Percentiles rank a stretch among this genome's conserved stretches.
phyloP scores from a whole-genome alignment of 2,888 invertebrate genomes.

The Aleiodes testaceus region DNA sequence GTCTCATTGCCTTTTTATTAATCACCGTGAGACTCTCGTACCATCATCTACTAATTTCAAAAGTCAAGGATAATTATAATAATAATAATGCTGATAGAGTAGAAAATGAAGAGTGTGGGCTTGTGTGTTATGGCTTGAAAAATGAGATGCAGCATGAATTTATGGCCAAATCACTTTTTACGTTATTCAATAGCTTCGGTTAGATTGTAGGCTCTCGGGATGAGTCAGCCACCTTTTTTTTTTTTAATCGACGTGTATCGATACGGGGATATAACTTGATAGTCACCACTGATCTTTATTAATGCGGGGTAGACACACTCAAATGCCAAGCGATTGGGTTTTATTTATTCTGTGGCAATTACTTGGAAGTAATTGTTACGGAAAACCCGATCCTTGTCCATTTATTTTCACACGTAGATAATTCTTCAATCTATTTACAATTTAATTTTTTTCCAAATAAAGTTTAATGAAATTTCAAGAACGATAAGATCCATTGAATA shows the following conservation, averaged over 20 bases:
- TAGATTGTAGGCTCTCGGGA: too few species aligned
- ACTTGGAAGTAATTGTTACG: background rate
- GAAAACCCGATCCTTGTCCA: too few species aligned
- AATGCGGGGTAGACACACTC: background rate
- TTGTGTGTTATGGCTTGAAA: background rate
- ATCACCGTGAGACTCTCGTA: conserved; percentile 58
- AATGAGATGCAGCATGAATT: conserved; percentile 15
- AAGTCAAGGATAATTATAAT: conserved; percentile 64
- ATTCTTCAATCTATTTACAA: too few species aligned
- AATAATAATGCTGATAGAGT: conserved; percentile 5
- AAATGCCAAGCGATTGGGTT: conserved; percentile 4
- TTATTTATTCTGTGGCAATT: background rate
- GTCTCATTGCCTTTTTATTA: conserved; percentile 6
- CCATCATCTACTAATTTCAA: conserved; percentile 54
- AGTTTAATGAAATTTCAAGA: too few species aligned
- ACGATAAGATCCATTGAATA: too few species aligned
- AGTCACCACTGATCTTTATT: conserved; percentile 21
- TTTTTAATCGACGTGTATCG: background rate
- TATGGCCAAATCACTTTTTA: background rate
- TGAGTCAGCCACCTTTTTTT: conserved; percentile 5
- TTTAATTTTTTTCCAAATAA: too few species aligned
- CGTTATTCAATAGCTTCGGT: too few species aligned
- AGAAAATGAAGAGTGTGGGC: background rate
- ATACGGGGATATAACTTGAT: conserved; percentile 7
- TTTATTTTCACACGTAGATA: too few species aligned